phyloP scores from a whole-genome alignment of 2,797 vertebrate genomes.

The Pipistrellus nathusii region DNA sequence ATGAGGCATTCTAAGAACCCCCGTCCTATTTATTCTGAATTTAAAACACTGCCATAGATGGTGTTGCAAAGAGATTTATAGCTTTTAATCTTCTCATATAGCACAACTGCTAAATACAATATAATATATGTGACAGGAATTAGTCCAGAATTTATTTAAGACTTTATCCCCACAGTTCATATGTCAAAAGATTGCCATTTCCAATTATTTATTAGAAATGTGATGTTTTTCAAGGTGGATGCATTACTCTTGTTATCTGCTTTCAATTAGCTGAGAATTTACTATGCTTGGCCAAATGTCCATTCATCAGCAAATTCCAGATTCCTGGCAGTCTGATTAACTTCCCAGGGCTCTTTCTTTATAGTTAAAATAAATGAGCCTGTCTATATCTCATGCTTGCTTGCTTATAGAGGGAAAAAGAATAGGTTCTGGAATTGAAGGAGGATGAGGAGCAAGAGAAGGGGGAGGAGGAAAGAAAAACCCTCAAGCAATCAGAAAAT shows the following conservation, averaged over 20 bases:
- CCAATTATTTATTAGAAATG: slow-evolving; percentile 89
- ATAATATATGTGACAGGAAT: slow-evolving; percentile 87
- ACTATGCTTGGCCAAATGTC: slow-evolving; percentile 88
- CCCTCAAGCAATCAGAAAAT: slow-evolving; percentile 40
- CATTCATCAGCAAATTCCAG: slow-evolving; percentile 90
- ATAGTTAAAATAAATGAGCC: slow-evolving; percentile 87
- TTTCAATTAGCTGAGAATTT: slow-evolving; percentile 91
- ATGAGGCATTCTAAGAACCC: slow-evolving; percentile 48
- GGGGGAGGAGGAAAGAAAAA: neutral
- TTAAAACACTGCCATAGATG: slow-evolving; percentile 74
- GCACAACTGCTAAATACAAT: slow-evolving; percentile 81
- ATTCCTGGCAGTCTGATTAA: slow-evolving; percentile 88
- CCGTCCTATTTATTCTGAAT: slow-evolving; percentile 72
- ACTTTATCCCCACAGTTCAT: slow-evolving; percentile 81
- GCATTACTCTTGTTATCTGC: slow-evolving; percentile 89
- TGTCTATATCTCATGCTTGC: slow-evolving; percentile 82
- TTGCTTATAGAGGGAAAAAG: slow-evolving; percentile 81
- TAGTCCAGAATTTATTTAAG: slow-evolving; percentile 86
- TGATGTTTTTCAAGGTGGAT: slow-evolving; percentile 89
- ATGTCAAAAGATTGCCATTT: slow-evolving; percentile 86
- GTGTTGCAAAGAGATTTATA: slow-evolving; percentile 83
- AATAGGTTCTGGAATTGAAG: slow-evolving; percentile 61
- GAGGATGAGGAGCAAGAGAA: neutral
- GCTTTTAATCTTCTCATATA: slow-evolving; percentile 85
- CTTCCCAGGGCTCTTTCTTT: slow-evolving; percentile 88